Evolutionary conservation across 2,113 vertebrate species (phyloP), one percentile per base, ranked within the genome.

Genomic region (Ovibos moschatus): DNA sequence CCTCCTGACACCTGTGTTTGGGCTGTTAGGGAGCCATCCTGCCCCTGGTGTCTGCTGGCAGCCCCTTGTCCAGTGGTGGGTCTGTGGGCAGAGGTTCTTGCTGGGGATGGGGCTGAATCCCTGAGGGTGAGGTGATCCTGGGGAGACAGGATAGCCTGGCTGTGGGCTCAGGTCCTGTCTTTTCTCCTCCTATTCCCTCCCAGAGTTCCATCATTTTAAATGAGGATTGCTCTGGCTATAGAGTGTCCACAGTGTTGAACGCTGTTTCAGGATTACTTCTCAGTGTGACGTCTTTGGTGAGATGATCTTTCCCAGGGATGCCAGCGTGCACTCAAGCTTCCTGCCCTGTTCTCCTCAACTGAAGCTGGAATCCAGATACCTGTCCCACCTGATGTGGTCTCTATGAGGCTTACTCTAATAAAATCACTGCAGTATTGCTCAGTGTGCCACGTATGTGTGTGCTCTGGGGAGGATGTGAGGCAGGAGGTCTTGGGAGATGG

Each of bases 231-330:
- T 92, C 83, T 19, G 0, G 14, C 10, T 21, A 25, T 5, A 2
- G 43, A 27, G 0, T 27, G 27, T 10, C 17, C 9, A 6, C 1
- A 7, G 0, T 6, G 33, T 5, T 60, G 14, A 0, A 60, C 1
- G 2, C 10, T 5, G 0, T 40, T 45, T 8, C 4, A 5, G 14
- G 17, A 40, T 3, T 27, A 71, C 5, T 36, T 71, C 64, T 36
- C 64, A 71, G 64, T 12, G 64, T 6, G 19, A 36, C 9, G 2
- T 3, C 27, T 78, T 12, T 62, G 55, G 4, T 28, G n/a, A 43
- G 21, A 45, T 71, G 87, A 47, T 19, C 17, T 81, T 50, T 90
- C 71, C 4, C 28, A 16, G 15, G 3, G 25, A 28, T 19, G 27
- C 57, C 67, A 5, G n/a, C 1, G 11, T 47, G n/a, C 17, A 36